These are phyloP conservation scores for Leptodactylus fuscus DNA, from an alignment of 2,113 vertebrate genomes.

Conservation along the genomic window DNA sequence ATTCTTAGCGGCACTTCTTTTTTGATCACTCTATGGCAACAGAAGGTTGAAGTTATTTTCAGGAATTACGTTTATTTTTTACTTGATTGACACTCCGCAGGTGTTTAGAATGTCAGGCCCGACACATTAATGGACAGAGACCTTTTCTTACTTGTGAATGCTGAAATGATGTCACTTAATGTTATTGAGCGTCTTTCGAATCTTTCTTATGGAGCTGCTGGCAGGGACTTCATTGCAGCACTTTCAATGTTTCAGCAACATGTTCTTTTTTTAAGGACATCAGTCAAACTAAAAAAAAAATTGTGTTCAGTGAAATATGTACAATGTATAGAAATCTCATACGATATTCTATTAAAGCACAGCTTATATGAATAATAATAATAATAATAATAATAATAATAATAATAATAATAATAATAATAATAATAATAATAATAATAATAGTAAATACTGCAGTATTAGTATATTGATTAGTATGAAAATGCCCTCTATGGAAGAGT, in stretches of 20 bases:
- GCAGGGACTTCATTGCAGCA: not conserved
- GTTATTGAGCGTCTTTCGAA: not conserved
- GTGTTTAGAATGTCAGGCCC: not conserved
- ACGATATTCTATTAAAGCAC: too few relatives aligned
- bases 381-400: too few relatives aligned
- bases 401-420: too few relatives aligned
- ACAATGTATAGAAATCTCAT: not conserved
- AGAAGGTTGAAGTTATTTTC: not conserved
- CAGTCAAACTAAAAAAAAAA: not conserved
- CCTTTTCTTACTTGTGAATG: not conserved
- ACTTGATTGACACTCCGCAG: not conserved
- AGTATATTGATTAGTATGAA: too few relatives aligned
- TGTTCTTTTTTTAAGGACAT: not conserved
- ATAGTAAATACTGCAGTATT: too few relatives aligned
- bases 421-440: too few relatives aligned
- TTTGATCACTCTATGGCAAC: not conserved
- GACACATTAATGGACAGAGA: not conserved
- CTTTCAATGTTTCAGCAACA: not conserved
- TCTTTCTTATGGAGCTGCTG: not conserved
- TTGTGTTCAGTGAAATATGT: not conserved
- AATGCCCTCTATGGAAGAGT: too few relatives aligned
- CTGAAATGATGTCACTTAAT: not conserved
- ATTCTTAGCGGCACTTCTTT: not conserved
- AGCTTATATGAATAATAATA: too few relatives aligned
- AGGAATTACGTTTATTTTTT: too few relatives aligned